Evolutionary conservation across 2,113 vertebrate species (phyloP), one percentile per base, ranked within the genome.

Genomic region (Neomonachus schauinslandi): DNA sequence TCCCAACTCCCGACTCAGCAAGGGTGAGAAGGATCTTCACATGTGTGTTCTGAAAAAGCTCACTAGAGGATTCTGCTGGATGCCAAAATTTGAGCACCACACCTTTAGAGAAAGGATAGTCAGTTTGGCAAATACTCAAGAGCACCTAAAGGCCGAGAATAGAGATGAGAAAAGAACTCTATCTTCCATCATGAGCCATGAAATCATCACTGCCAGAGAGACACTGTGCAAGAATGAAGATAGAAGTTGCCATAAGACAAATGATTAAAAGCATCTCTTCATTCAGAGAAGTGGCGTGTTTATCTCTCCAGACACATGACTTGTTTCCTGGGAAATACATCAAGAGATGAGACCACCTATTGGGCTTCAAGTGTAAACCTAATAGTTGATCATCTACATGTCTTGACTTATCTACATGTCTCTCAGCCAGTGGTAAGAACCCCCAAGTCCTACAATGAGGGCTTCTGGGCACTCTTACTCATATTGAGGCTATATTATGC

Each of bases 291-390:
- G 7, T 1, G 1, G 88, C 22, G 18, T 33, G 0, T 7, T 53
- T 42, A 6, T 55, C 28, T 65, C 12, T 42, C 26, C 36, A 42
- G 31, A 57, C 51, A 87, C 4, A n/a, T 22, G 74, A 82, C 61
- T 82, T 80, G 51, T 84, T 97, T 97, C 85, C 90, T 72, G 21
- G 71, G 71, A 72, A 83, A 97, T 31, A 51, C 39, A 49, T n/a
- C 36, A 59, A 81, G n/a, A 88, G 39, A 53, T 28, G 21, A 33
- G 51, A 33, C 31, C 42, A 51, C 49, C n/a, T 71, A 2, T 13
- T n/a, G 26, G 71, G 16, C 18, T 95, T 77, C 95, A 36, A 18
- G 1, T 22, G 1, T n/a, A 57, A 81, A 59, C 16, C 49, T 88
- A 92, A 11, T 5, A 22, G 21, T 91, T 86, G 69, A 96, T 87